phyloP scores from a whole-genome alignment of 2,113 vertebrate species.

The Eretmochelys imbricata region DNA sequence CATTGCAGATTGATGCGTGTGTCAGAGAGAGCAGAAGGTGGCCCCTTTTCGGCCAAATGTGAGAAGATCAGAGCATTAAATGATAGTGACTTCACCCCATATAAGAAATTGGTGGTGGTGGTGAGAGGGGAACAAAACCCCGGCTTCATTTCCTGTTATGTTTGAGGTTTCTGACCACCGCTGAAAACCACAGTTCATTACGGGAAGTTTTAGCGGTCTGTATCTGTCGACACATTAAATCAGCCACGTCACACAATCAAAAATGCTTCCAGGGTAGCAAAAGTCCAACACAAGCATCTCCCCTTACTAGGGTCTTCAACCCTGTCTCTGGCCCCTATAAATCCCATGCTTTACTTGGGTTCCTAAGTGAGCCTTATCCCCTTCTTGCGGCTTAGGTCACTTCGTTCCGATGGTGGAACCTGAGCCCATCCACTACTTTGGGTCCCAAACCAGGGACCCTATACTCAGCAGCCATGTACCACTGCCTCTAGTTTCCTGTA shows the following conservation, averaged over 20 bases:
- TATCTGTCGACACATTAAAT: slow-evolving; percentile 61
- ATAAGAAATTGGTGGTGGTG: slow-evolving; percentile 3
- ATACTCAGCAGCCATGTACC: background rate
- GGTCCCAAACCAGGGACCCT: background rate
- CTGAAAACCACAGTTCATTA: slow-evolving; percentile 72
- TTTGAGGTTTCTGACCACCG: slow-evolving; percentile 76
- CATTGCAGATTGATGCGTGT: fast-evolving
- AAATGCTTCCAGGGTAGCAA: background rate
- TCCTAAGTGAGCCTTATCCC: background rate
- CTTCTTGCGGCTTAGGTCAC: background rate
- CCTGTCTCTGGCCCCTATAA: background rate
- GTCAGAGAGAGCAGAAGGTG: fast-evolving
- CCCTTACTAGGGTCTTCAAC: background rate
- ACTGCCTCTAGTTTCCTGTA: background rate
- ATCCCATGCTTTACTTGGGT: background rate
- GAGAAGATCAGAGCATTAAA: slow-evolving; percentile 22
- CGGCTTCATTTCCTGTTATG: slow-evolving; percentile 75
- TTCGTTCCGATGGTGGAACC: background rate
- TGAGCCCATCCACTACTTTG: background rate
- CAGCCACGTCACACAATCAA: background rate
- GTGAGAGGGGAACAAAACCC: slow-evolving; percentile 35
- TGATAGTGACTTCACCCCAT: slow-evolving; percentile 24
- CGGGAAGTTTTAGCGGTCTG: slow-evolving; percentile 75
- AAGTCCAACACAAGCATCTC: background rate
- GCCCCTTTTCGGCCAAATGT: background rate